Evolutionary conservation across 2,113 vertebrate genomes (phyloP), one percentile per base, ranked within the genome.

Genomic region (Mesocricetus auratus): DNA sequence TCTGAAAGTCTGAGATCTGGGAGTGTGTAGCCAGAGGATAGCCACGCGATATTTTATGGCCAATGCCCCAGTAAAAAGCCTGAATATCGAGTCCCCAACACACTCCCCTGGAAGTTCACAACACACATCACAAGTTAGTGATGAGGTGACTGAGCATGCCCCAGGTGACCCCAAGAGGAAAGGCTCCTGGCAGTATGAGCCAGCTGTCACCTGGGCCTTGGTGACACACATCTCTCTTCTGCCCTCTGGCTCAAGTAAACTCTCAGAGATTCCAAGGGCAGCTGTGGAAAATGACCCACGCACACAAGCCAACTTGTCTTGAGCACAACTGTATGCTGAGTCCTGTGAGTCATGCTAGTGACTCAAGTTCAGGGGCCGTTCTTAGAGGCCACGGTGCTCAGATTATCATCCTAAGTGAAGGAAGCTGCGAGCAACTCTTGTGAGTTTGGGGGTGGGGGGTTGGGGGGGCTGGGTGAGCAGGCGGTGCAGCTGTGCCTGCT

Each of bases 61-160:
- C 81, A 83, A 9, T 47, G 31, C 11, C 19, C 33, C 29, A 3
- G 21, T 4, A n/a, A 15, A 45, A 53, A 5, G 36, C 3, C 47
- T 0, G 1, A 7, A 33, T 12, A 22, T 15, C 21, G 5, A 71
- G 3, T 29, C 66, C 83, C 50, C 26, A 4, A 4, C 2, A 7
- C 31, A 47, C 24, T 15, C 87, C 12, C 33, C n/a, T 8, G 22
- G 47, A 2, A 73, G 26, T 22, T 0, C 36, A 45, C 15, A 11
- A 3, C 1, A 2, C 0, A 0, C 4, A 4, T 47, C 56, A 21
- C 47, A 29, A 29, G 45, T 31, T 21, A 7, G 3, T 13, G 12
- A 26, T 45, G 62, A 64, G 66, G 33, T 42, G 15, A 29, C 13
- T 2, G 5, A 62, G 50, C 1, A 0, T 88, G 8, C 26, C 68